Evolutionary conservation across 2,888 invertebrate species (phyloP), one percentile per base, ranked within the genome.

Genomic region (Diarsia rubi): DNA sequence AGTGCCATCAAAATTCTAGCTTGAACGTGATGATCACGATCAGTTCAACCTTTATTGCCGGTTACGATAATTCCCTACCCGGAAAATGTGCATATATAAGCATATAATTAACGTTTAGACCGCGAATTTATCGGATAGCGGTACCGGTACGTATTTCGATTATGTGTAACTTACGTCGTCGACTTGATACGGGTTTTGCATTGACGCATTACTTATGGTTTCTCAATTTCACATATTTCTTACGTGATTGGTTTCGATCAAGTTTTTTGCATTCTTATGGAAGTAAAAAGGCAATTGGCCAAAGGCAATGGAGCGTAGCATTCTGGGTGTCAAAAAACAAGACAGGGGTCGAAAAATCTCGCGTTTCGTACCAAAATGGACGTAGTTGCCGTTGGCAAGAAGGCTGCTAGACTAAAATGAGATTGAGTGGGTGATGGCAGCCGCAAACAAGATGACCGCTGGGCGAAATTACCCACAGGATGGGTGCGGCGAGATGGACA

Each of bases 151-250:
- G 74, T n/a, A 31, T 60, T 24, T 12, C 21, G 3, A 45, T 64
- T 75, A 65, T 65, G 16, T 54, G 37, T 12, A 45, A 57, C 42
- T 42, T 42, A 42, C 47, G 45, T 37, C n/a, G 57, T 45, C 8
- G 21, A 49, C 19, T 31, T 16, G 19, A 47, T 21, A 54, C 16
- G 47, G 27, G 37, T 64, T 57, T n/a, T 14, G 12, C 37, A 45
- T 8, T 47, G 14, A 45, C 64, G 31, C 27, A 54, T 63, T 63
- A 11, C 19, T n/a, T 19, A 27, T 24, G 14, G 14, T 63, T 47
- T 42, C n/a, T 24, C 37, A 45, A 45, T 73, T 62, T 62, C 16
- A 24, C 60, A 62, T 44, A 45, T 68, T 78, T 68, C 59, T 59
- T 31, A 49, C 24, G 4, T 24, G 16, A 45, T 45, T 68, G 21